Percentiles rank a stretch among this genome's conserved stretches.
Conservation (phyloP, 2,113 vertebrate species). For the Meleagris gallopavo region DNA sequence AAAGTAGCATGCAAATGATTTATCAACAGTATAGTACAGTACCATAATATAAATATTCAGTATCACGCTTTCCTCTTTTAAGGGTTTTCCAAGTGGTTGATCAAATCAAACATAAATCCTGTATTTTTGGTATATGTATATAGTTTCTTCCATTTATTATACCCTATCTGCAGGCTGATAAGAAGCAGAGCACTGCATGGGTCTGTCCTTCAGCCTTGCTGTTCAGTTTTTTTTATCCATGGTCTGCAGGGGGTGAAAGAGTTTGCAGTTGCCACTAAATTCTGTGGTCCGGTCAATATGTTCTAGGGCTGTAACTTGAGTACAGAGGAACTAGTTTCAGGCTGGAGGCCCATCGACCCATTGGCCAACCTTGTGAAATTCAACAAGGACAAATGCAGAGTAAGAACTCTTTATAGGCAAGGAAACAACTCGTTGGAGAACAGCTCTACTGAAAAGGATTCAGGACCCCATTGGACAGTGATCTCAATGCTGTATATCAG, state of each 20-base stretch:
- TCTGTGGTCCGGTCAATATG: background rate
- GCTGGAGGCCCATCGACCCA: background rate
- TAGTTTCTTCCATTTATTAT: background rate
- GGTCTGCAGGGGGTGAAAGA: background rate
- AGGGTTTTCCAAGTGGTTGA: background rate
- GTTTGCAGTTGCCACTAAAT: background rate
- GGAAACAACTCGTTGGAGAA: background rate
- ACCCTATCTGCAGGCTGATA: background rate
- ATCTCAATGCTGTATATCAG: background rate
- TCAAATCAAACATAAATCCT: background rate
- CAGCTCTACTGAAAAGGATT: background rate
- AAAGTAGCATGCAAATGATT: background rate
- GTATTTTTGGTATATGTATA: background rate
- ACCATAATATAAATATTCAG: background rate
- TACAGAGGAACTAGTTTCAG: background rate
- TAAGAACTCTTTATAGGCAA: background rate
- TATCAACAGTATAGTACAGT: background rate
- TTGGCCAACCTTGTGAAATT: background rate
- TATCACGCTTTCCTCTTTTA: background rate
- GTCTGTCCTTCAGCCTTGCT: background rate
- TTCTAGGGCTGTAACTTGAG: background rate
- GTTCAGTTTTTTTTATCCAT: background rate
- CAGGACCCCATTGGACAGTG: fast-evolving
- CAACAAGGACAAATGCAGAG: background rate
- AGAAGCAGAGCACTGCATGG: background rate